These are phyloP conservation scores for Stenodema calcarata DNA, from an alignment of 2,888 invertebrate species.

Conservation along the genomic window DNA sequence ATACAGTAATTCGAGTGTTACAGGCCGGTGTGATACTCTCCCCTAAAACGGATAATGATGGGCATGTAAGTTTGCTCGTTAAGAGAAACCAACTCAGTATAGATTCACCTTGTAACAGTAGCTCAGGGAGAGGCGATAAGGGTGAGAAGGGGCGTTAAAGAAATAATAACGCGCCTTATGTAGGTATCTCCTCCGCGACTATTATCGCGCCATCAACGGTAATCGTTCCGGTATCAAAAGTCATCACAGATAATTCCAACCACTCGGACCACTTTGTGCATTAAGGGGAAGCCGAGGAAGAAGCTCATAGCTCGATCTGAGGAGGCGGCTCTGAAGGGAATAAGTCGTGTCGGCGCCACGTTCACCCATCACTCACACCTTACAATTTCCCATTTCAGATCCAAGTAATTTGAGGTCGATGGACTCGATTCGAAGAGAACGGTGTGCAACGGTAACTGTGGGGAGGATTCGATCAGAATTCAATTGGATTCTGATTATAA, in stretches of 20 bases:
- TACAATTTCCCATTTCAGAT: background rate
- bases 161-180: slow-evolving; percentile 10
- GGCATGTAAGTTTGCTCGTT: background rate
- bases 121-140: background rate
- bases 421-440: background rate
- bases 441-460: no score
- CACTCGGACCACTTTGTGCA: slow-evolving; percentile 25
- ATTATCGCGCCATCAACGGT: slow-evolving; percentile 16
- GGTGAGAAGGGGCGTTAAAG: background rate
- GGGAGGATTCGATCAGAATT: no score
- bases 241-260: slow-evolving; percentile 36
- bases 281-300: background rate
- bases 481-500: no score
- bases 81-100: background rate
- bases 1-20: no score
- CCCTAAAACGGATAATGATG: background rate
- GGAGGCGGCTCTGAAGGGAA: background rate
- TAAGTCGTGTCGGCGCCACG: background rate
- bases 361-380: background rate
- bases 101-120: background rate
- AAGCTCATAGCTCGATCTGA: background rate
- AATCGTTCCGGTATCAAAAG: slow-evolving; percentile 13
- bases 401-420: background rate
- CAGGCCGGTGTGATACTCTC: background rate
- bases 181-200: background rate